phyloP scores from a whole-genome alignment of 2,797 vertebrate species.

The Darevskia nairensis region DNA sequence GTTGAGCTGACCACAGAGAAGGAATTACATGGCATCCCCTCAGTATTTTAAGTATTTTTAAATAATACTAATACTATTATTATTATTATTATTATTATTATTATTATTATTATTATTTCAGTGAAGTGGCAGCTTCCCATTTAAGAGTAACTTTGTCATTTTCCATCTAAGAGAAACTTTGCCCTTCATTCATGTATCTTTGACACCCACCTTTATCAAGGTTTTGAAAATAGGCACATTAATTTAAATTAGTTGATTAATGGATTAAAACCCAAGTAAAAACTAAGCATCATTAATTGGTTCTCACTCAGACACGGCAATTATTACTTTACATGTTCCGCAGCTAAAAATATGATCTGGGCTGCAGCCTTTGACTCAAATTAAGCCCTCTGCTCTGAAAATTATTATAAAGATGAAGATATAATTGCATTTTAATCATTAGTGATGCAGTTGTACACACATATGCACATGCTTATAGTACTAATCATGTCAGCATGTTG shows the following conservation, averaged over 20 bases:
- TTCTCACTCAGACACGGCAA: not conserved
- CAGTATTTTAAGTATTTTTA: too few species aligned
- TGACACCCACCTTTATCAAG: not conserved
- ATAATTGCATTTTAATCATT: slow-evolving; percentile 7
- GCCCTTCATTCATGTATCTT: not conserved
- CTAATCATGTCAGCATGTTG: not conserved
- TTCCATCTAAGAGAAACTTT: not conserved
- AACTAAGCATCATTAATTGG: not conserved
- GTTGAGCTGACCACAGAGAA: not conserved
- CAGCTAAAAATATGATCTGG: not conserved
- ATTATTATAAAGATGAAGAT: slow-evolving; percentile 26
- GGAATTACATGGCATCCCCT: too few species aligned
- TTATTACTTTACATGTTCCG: not conserved
- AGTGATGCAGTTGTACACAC: slow-evolving; percentile 16
- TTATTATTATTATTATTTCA: too few species aligned
- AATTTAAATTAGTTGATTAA: not conserved
- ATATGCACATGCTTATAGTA: not conserved
- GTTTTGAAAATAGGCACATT: not conserved
- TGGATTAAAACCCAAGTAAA: not conserved
- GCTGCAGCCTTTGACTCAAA: not conserved
- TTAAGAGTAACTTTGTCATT: not conserved
- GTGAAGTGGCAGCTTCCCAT: not conserved
- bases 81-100: too few species aligned
- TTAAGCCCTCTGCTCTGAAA: slow-evolving; percentile 9
- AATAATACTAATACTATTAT: too few species aligned